phyloP scores from a whole-genome alignment of 1,140 invertebrate species.

The Drosophila tsacasi region DNA sequence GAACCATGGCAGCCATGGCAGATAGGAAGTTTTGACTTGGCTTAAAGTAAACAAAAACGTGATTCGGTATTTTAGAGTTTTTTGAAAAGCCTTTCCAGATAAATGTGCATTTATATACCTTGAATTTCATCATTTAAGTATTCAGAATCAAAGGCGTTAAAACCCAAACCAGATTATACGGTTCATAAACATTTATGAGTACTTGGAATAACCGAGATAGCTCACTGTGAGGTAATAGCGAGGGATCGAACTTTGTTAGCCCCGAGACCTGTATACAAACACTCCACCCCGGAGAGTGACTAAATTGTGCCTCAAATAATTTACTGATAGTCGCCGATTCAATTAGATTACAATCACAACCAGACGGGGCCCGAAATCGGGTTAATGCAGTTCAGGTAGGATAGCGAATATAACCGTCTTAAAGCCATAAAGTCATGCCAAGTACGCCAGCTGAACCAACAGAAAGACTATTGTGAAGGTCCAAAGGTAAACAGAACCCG shows the following conservation, averaged over 20 bases:
- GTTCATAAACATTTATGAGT: neutral
- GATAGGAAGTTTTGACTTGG: neutral
- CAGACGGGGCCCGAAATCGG: conserved; percentile 44
- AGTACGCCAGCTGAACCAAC: conserved; percentile 43
- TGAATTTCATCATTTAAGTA: neutral
- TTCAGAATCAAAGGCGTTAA: neutral
- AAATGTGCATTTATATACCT: neutral
- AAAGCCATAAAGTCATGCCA: neutral
- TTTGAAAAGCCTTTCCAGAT: neutral
- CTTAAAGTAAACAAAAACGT: neutral
- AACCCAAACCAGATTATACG: neutral
- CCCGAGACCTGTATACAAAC: neutral
- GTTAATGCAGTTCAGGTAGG: conserved; percentile 4
- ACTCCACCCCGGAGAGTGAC: conserved; percentile 15
- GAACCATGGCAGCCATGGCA: neutral
- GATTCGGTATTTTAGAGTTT: neutral
- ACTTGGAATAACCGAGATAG: conserved; percentile 7
- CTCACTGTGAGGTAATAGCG: neutral
- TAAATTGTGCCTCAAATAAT: conserved; percentile 14
- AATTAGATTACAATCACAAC: conserved; percentile 21
- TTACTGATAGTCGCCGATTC: conserved; percentile 5
- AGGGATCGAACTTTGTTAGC: neutral
- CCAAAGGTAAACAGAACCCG: conserved; percentile 35
- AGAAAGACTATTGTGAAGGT: conserved; percentile 22
- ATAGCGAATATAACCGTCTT: conserved; percentile 8